Conservation (phyloP, 2,113 vertebrate species). For the Phaethon lepturus region DNA sequence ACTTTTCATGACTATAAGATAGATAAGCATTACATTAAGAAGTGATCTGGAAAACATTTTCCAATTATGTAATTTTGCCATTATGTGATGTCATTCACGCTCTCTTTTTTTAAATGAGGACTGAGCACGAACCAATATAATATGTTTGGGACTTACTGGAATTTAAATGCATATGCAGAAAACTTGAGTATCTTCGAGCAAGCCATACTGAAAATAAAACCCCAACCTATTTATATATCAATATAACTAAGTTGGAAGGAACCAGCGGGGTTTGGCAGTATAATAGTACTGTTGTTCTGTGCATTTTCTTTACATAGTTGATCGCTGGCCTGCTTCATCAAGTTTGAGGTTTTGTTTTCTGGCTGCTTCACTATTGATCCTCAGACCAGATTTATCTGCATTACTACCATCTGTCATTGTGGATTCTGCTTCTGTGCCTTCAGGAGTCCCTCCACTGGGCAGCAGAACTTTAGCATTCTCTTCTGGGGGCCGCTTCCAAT, state of each 20-base stretch:
- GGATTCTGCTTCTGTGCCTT: constrained; percentile 63
- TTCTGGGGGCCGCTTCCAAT: constrained; percentile 91
- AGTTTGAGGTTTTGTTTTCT: constrained; percentile 80
- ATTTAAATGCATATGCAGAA: background rate
- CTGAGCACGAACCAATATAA: background rate
- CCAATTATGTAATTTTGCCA: background rate
- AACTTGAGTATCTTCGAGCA: background rate
- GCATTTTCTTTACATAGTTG: constrained; percentile 75
- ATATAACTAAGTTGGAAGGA: background rate
- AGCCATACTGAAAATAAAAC: background rate
- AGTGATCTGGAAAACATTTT: background rate
- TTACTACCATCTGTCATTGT: constrained; percentile 47
- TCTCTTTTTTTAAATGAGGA: background rate
- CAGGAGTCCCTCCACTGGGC: constrained; percentile 29
- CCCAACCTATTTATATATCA: background rate
- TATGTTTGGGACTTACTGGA: background rate
- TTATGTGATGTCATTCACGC: background rate
- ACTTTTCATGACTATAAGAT: background rate
- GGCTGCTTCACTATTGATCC: constrained; percentile 73
- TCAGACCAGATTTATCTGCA: constrained; percentile 66
- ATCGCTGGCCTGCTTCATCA: constrained; percentile 80
- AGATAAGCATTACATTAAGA: background rate
- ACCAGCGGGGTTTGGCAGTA: background rate
- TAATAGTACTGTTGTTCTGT: background rate
- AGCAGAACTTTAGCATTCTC: constrained; percentile 51